Evolutionary conservation across 1,140 invertebrate genomes (phyloP), one percentile per base, ranked within the genome.

Genomic region (Muscidifurax raptorellus): DNA sequence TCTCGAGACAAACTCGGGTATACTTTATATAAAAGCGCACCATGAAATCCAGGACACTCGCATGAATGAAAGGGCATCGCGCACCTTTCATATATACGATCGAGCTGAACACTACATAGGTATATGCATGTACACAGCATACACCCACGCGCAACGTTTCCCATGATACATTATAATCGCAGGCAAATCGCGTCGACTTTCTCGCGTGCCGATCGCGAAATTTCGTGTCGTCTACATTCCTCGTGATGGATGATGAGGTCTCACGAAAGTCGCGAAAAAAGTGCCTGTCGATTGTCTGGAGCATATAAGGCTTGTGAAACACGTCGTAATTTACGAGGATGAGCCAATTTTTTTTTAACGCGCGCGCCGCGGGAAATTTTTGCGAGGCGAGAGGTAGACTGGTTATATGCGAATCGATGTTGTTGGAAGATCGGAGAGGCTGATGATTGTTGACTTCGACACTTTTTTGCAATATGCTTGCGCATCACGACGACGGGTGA

Each of bases 151-250:
- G 77, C 59, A 59, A 32, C 28, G 22, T n/a, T 59, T 59, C 52
- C 15, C 77, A 27, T 79, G 64, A 36, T 67, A 32, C 18, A 27
- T 32, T 40, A 67, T 79, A 79, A 79, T 79, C 32, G 52, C 77
- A 79, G 36, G 77, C 77, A 79, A 67, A 79, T 79, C 66, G 32
- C 77, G 27, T 75, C 44, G 36, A 64, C 52, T 66, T 79, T 67
- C 77, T 36, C 59, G 22, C 52, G 59, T 67, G 13, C n/a, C 12
- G 59, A 79, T 79, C 77, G 77, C 30, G 10, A 79, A 67, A 79
- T 64, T 47, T 78, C 52, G 44, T 64, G 28, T 59, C 52, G 52
- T 47, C 52, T 22, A 5, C 25, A 79, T 79, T 67, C 32, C 30
- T 64, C 32, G 2, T 10, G 72, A 47, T 7, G 6, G 36, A 75